These are phyloP conservation scores for Idaea dimidiata DNA, from an alignment of 2,888 invertebrate genomes.

Conservation along the genomic window DNA sequence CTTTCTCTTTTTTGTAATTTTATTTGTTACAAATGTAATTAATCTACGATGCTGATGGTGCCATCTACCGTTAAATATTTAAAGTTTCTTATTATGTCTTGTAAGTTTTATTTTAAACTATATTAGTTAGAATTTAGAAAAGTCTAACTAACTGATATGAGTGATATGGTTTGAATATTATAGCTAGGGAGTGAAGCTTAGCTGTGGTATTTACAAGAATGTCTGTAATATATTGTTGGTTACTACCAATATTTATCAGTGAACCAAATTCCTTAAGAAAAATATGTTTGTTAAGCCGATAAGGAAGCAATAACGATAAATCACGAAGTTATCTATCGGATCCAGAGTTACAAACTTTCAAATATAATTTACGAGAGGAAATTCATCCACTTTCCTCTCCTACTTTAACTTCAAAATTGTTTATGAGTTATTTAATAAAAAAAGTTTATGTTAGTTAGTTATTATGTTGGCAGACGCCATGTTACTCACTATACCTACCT, in stretches of 20 bases:
- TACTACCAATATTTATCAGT: background rate
- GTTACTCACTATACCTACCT: too few relatives aligned
- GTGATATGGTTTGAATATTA: too few relatives aligned
- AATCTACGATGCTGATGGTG: too few relatives aligned
- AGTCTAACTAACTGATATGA: too few relatives aligned
- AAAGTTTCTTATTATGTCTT: too few relatives aligned
- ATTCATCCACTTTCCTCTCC: background rate
- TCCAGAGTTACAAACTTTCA: background rate
- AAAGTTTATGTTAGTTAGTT: background rate
- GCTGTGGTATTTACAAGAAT: background rate
- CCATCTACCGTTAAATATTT: too few relatives aligned
- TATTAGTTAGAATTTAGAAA: too few relatives aligned
- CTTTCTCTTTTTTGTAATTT: too few relatives aligned
- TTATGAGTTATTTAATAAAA: background rate
- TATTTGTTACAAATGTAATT: too few relatives aligned
- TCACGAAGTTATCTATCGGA: constrained; percentile 1
- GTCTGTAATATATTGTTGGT: background rate
- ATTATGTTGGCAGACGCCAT: background rate
- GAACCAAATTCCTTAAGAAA: constrained; percentile 1
- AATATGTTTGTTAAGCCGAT: background rate
- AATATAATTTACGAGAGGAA: constrained; percentile 1
- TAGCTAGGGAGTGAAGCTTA: too few relatives aligned
- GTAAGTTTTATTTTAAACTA: too few relatives aligned
- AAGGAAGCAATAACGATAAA: constrained; percentile 1
- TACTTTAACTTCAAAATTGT: background rate